These are phyloP conservation scores for Tethea ocularis DNA, from an alignment of 2,888 invertebrate species.

Conservation along the genomic window DNA sequence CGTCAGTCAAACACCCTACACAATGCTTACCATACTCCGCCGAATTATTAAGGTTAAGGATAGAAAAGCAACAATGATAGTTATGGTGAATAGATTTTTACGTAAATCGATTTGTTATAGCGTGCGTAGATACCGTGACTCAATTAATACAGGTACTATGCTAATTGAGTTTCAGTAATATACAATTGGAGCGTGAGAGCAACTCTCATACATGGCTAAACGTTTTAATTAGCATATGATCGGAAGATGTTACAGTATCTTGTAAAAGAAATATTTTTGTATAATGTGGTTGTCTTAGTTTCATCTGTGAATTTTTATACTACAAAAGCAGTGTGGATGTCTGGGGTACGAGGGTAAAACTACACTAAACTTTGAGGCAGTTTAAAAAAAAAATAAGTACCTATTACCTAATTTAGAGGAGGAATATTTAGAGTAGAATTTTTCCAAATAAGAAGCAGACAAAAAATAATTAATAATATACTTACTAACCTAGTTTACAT, in stretches of 20 bases:
- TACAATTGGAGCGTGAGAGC: conserved; percentile 64
- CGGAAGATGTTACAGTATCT: conserved; percentile 7
- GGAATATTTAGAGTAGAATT: no score
- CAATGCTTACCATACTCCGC: conserved; percentile 32
- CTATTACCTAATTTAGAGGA: no score
- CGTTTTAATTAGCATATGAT: conserved; percentile 36
- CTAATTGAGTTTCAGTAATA: conserved; percentile 50
- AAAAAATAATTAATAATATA: no score
- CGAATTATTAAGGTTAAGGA: conserved; percentile 77
- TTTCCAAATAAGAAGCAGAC: no score
- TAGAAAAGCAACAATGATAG: conserved; percentile 51
- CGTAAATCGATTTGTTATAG: conserved; percentile 58
- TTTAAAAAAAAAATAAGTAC: no score
- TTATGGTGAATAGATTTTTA: conserved; percentile 38
- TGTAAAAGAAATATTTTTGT: conserved; percentile 16
- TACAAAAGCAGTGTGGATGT: no score
- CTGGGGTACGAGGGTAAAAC: no score
- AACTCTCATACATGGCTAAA: conserved; percentile 28
- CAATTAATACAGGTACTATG: conserved; percentile 33
- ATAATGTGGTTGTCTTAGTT: conserved; percentile 4
- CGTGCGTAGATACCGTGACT: conserved; percentile 42
- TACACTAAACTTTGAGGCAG: no score
- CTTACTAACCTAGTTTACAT: no score
- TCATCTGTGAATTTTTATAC: no score
- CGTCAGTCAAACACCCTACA: conserved; percentile 63